phyloP scores from a whole-genome alignment of 2,888 invertebrate species.

The Drosophila lacicola region DNA sequence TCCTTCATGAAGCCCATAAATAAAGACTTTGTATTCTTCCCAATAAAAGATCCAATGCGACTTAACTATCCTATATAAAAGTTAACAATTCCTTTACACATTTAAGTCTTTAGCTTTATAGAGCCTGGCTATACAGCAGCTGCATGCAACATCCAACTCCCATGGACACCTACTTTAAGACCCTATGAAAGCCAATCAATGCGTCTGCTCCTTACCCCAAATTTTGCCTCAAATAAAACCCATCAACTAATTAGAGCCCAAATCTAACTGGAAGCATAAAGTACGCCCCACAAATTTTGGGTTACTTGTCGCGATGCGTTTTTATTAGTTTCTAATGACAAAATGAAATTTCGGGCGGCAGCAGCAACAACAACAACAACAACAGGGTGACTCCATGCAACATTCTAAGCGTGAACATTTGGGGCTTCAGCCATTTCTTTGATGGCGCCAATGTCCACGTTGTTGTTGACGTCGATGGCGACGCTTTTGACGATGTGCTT shows the following conservation, averaged over 20 bases:
- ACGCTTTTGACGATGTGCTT: conserved; percentile 76
- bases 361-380: conserved; percentile 28
- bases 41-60: too few species aligned
- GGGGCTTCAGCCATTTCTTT: conserved; percentile 60
- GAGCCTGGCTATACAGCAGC: too few species aligned
- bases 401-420: conserved; percentile 65
- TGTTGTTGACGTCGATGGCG: conserved; percentile 39
- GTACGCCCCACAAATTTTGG: conserved; percentile 1
- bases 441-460: conserved; percentile 50
- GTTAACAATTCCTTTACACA: too few species aligned
- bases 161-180: not conserved
- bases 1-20: too few species aligned
- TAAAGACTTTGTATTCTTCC: too few species aligned
- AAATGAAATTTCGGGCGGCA: conserved; percentile 61
- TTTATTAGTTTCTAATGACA: conserved; percentile 75
- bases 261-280: conserved; percentile 15
- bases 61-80: too few species aligned
- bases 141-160: not conserved
- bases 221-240: conserved; percentile 1
- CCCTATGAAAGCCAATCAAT: not conserved
- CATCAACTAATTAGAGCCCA: conserved; percentile 21
- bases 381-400: conserved; percentile 54
- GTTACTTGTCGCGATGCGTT: conserved; percentile 24
- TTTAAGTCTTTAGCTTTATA: too few species aligned
- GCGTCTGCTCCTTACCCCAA: not conserved